phyloP scores from a whole-genome alignment of 2,113 vertebrate species.

The Corythaeola cristata region DNA sequence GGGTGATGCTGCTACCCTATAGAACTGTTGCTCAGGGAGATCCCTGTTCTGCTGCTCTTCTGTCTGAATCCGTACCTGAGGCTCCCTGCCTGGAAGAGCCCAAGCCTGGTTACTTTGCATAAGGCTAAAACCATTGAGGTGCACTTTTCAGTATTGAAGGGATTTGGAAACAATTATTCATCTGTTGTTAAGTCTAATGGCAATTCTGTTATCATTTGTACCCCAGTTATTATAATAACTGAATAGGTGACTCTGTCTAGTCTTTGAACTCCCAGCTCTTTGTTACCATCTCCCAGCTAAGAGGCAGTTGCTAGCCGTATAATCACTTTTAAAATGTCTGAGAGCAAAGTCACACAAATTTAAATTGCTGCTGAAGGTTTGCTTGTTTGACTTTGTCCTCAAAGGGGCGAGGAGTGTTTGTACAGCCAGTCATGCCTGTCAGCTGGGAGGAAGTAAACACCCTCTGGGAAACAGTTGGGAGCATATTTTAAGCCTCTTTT shows the following conservation, averaged over 20 bases:
- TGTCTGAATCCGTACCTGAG: not conserved
- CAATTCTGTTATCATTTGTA: not conserved
- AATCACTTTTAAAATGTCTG: not conserved
- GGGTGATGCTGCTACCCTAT: not conserved
- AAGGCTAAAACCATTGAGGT: not conserved
- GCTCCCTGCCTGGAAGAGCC: not conserved
- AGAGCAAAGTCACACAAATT: not conserved
- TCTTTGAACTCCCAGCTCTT: not conserved
- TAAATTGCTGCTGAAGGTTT: not conserved
- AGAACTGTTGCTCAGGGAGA: not conserved
- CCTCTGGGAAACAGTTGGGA: not conserved
- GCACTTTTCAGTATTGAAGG: not conserved
- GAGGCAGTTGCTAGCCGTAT: not conserved
- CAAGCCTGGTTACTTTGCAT: not conserved
- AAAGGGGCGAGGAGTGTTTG: not conserved
- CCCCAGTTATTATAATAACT: not conserved
- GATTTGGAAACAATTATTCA: not conserved
- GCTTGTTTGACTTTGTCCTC: not conserved
- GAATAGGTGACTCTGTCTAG: not conserved
- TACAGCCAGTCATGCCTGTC: not conserved
- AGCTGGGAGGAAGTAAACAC: slow-evolving; percentile 17
- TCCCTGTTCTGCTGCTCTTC: not conserved
- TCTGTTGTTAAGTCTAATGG: not conserved
- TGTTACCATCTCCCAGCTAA: not conserved
- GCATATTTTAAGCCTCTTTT: slow-evolving; percentile 12